Evolutionary conservation across 2,113 vertebrate species (phyloP), one percentile per base, ranked within the genome.

Genomic region (Anguilla japonica): DNA sequence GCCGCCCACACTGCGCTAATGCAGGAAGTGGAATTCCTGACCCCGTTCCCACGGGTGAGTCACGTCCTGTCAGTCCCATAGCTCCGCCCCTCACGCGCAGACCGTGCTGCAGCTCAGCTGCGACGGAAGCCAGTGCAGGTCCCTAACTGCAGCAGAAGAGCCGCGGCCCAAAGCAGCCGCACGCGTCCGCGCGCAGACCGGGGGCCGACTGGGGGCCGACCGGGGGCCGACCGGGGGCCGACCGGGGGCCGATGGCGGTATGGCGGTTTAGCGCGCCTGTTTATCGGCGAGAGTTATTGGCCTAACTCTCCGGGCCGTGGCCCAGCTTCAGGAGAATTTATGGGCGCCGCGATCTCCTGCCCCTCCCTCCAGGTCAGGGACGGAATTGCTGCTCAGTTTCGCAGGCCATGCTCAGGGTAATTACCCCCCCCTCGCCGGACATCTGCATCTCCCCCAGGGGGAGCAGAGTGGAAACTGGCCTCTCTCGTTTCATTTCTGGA

Each of bases 361-460:
- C 79, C 75, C 9, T 7, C 46, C 41, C 8, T 53, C 34, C 3
- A 34, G 82, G 43, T 60, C 53, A 41, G 79, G 29, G 7, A 16
- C 46, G 29, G 82, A 87, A 84, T 84, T 84, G 79, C 43, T 71
- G 79, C 85, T 85, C 56, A 3, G 82, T 82, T 85, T 78, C 79
- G n/a, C 82, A 6, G 14, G 57, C 29, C 53, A 3, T 29, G 57
- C 82, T 81, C 46, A 14, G 11, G 79, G 71, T 89, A 82, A 89
- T 87, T 87, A 87, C 56, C 41, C 6, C 81, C 26, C 15, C 20
- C 5, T 63, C 53, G 34, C n/a, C 79, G 39, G 50, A 79, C 15
- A 41, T 46, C 56, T 53, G 29, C 81, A 56, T 82, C 39, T 79
- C 22, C 63, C 63, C 50, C 8, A 79, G 20, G 43, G 41, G 15